Conservation (phyloP, 2,797 vertebrate genomes). For the Lepilemur ruficaudatus region DNA sequence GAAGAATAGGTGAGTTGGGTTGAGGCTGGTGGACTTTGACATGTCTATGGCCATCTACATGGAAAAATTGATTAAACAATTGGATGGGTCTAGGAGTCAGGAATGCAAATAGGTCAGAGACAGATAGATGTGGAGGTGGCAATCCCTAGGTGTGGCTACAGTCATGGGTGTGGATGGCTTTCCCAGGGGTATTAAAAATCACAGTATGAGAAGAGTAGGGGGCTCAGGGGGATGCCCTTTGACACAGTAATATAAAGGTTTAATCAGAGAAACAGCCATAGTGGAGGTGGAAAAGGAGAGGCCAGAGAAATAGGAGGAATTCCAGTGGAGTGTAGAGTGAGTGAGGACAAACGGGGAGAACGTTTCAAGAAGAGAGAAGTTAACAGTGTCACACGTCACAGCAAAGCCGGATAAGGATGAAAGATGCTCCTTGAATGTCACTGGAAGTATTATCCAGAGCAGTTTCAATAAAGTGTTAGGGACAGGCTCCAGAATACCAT, state of each 20-base stretch:
- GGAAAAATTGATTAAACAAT: neutral
- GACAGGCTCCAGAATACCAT: neutral
- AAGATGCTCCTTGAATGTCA: neutral
- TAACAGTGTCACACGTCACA: neutral
- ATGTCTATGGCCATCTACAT: neutral
- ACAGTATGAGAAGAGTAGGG: neutral
- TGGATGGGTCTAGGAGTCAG: neutral
- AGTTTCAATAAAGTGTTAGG: neutral
- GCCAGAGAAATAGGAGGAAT: neutral
- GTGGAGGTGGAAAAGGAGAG: neutral
- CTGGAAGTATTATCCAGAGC: neutral
- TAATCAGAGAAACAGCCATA: neutral
- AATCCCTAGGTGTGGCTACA: neutral
- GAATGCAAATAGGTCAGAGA: neutral
- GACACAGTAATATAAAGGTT: neutral
- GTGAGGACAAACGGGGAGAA: neutral
- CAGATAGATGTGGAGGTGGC: neutral
- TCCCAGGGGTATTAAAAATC: neutral
- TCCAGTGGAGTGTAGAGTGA: neutral
- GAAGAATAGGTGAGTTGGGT: neutral
- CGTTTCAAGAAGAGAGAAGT: neutral
- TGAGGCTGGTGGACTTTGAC: neutral
- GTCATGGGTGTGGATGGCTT: neutral
- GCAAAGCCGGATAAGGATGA: neutral
- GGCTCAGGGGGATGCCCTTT: neutral